Evolutionary conservation across 2,888 invertebrate genomes (phyloP).

Genomic region (Parapristionchus giblindavisi): DNA sequence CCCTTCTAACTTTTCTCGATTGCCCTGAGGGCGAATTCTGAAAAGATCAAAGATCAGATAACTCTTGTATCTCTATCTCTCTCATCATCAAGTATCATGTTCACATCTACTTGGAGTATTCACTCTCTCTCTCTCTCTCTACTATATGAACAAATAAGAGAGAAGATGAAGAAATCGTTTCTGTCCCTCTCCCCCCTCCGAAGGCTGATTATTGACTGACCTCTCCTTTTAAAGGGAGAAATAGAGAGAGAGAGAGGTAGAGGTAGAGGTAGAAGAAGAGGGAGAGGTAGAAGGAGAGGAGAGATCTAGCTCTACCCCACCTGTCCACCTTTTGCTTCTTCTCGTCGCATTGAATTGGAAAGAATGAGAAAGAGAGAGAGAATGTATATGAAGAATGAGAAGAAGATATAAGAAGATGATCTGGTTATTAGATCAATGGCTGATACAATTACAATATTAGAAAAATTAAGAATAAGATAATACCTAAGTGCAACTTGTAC

Average conservation of each 20-base stretch:
- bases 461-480: background rate
- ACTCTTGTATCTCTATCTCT: background rate
- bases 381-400: background rate
- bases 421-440: too few relatives aligned
- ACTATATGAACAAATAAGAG: slow-evolving; percentile 8
- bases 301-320: background rate
- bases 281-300: background rate
- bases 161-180: slow-evolving; percentile 3
- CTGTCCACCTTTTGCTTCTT: background rate
- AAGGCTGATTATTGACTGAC: slow-evolving; percentile 22
- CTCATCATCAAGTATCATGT: background rate
- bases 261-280: background rate
- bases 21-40: slow-evolving; percentile 93
- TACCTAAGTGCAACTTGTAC: slow-evolving; percentile 43
- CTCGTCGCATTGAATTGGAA: background rate
- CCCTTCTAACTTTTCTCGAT: slow-evolving; percentile 91
- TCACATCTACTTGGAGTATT: background rate
- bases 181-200: slow-evolving; percentile 1
- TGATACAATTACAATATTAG: too few relatives aligned
- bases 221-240: slow-evolving; percentile 2
- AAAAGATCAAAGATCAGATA: slow-evolving; percentile 34
- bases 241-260: background rate
- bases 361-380: background rate
- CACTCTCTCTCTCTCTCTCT: slow-evolving; percentile 3
- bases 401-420: background rate